Evolutionary conservation across 2,888 invertebrate species (phyloP).

Genomic region (Scaptomyza reducta): DNA sequence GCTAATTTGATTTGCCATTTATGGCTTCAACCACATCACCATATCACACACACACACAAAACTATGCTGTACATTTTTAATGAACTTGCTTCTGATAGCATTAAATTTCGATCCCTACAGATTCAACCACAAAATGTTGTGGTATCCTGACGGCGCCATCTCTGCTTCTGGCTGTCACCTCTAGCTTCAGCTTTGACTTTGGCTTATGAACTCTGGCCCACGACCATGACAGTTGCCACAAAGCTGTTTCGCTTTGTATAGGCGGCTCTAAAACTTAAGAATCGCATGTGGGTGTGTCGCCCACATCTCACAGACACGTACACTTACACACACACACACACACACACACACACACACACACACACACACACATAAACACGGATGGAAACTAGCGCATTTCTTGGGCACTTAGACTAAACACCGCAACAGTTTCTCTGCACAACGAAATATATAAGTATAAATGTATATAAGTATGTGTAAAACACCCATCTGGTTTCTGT

Average conservation of each 20-base stretch:
- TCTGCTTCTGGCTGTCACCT: neutral
- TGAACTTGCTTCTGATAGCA: conserved; percentile 25
- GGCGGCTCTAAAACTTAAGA: conserved; percentile 47
- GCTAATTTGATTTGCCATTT: conserved; percentile 53
- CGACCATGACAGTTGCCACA: conserved; percentile 41
- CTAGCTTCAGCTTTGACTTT: conserved; percentile 20
- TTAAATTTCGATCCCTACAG: conserved; percentile 21
- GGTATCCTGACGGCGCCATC: conserved; percentile 2
- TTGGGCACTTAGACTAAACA: conserved; percentile 60
- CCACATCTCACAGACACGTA: conserved; percentile 7
- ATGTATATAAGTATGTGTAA: neutral
- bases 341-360: neutral
- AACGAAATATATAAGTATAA: conserved; percentile 32
- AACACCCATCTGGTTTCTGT: conserved; percentile 37
- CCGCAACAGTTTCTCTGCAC: conserved; percentile 22
- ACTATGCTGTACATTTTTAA: conserved; percentile 38
- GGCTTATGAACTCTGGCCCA: conserved; percentile 42
- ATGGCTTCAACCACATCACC: conserved; percentile 18
- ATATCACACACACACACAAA: neutral
- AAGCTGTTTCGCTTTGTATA: conserved; percentile 33
- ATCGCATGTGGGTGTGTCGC: conserved; percentile 32
- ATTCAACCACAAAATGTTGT: neutral
- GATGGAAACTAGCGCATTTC: conserved; percentile 51
- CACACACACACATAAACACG: neutral
- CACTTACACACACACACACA: neutral